Evolutionary conservation across 2,113 vertebrate genomes (phyloP).

Genomic region (Dinomys branickii): DNA sequence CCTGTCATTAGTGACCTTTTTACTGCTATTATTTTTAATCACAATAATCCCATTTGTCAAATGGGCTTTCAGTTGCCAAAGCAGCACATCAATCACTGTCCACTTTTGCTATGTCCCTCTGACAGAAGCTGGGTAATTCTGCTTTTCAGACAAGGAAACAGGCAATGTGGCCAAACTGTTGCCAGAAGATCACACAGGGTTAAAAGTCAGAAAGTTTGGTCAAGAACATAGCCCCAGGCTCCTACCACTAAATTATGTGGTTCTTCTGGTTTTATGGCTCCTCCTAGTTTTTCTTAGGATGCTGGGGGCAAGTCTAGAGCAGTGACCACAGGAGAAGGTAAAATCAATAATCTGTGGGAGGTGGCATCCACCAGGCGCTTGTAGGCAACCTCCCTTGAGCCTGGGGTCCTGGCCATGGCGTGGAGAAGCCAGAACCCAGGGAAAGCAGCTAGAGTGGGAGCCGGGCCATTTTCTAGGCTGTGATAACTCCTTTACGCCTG

Average conservation of each 20-base stretch:
- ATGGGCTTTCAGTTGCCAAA: neutral
- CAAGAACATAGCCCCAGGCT: neutral
- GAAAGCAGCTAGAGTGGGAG: neutral
- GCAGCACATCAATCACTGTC: neutral
- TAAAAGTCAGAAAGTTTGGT: conserved; percentile 80
- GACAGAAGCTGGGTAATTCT: neutral
- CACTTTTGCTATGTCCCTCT: neutral
- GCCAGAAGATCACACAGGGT: conserved; percentile 22
- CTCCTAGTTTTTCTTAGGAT: conserved; percentile 9
- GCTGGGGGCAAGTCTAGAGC: neutral
- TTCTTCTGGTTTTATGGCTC: conserved; percentile 73
- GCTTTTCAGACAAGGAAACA: conserved; percentile 52
- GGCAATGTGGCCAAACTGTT: neutral
- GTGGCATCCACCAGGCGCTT: neutral
- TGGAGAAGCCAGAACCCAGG: neutral
- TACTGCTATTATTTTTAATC: neutral
- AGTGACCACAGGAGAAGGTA: conserved; percentile 18
- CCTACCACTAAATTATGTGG: conserved; percentile 54
- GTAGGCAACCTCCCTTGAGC: neutral
- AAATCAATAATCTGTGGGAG: neutral
- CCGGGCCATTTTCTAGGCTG: rapidly evolving
- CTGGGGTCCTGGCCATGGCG: neutral
- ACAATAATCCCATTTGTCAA: neutral
- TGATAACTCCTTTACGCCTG: neutral
- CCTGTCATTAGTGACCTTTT: neutral